These are phyloP conservation scores for Thymelicus sylvestris DNA, from an alignment of 2,888 invertebrate genomes.

Conservation along the genomic window DNA sequence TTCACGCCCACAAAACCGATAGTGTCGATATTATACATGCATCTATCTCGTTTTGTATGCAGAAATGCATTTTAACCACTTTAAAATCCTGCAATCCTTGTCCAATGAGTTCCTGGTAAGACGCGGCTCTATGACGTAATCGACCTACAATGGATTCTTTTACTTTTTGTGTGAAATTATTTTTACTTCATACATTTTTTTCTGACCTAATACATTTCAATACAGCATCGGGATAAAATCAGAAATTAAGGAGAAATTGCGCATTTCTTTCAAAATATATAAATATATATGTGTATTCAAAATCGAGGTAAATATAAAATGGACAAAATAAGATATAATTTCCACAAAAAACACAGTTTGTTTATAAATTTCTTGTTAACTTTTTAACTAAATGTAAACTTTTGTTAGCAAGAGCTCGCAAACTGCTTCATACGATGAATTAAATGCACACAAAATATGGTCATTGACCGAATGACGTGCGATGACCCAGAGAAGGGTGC, in stretches of 20 bases:
- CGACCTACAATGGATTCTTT: neutral
- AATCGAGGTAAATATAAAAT: no score
- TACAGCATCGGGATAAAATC: no score
- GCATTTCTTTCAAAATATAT: no score
- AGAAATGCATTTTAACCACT: conserved; percentile 61
- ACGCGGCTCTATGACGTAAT: conserved; percentile 41
- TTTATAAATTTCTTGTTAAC: no score
- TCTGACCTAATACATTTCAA: no score
- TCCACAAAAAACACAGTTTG: no score
- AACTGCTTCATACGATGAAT: neutral
- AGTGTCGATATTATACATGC: conserved; percentile 18
- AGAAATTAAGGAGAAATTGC: no score
- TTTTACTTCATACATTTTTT: no score
- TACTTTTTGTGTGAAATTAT: no score
- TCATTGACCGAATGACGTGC: conserved; percentile 70
- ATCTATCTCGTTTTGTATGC: conserved; percentile 50
- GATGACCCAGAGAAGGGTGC: conserved; percentile 83
- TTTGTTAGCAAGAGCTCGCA: neutral
- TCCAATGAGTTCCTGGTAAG: conserved; percentile 79
- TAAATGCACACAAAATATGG: conserved; percentile 41
- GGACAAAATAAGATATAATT: no score
- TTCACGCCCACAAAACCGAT: neutral
- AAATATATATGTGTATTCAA: no score
- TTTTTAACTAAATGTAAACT: neutral
- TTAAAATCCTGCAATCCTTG: conserved; percentile 70